phyloP scores from a whole-genome alignment of 2,797 vertebrate genomes.

The Cyclura pinguis region DNA sequence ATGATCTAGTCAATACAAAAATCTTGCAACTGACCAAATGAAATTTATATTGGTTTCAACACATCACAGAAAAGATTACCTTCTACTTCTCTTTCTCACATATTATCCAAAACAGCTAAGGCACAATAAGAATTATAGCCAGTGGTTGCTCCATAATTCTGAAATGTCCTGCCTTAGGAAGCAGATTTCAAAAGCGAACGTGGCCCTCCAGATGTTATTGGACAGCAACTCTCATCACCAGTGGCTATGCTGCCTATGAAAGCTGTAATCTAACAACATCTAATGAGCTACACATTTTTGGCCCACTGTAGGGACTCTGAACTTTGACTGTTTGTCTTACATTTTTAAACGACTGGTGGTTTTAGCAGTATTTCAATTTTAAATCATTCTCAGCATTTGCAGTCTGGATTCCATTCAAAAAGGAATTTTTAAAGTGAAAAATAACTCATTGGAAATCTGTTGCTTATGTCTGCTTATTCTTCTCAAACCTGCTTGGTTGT shows the following conservation, averaged over 20 bases:
- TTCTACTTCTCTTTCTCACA: neutral
- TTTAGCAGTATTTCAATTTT: neutral
- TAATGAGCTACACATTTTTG: neutral
- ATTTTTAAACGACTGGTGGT: neutral
- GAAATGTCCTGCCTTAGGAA: neutral
- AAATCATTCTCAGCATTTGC: neutral
- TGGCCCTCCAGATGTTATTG: neutral
- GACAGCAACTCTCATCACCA: neutral
- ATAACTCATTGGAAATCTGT: neutral
- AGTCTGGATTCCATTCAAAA: neutral
- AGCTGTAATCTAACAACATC: neutral
- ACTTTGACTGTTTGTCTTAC: neutral
- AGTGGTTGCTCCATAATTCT: neutral
- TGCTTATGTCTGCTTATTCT: neutral
- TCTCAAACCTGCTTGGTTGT: neutral
- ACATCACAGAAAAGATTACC: neutral
- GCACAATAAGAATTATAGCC: neutral
- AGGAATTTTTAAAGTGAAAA: neutral
- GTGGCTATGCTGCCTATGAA: neutral
- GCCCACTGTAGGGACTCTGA: neutral
- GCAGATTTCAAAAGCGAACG: neutral
- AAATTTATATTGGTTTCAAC: neutral
- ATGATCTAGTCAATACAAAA: neutral
- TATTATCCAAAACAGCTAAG: neutral
- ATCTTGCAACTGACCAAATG: neutral